Percentiles rank a stretch among this genome's conserved stretches.
Evolutionary conservation across 2,113 vertebrate genomes (phyloP).

Genomic region (Podilymbus podiceps): DNA sequence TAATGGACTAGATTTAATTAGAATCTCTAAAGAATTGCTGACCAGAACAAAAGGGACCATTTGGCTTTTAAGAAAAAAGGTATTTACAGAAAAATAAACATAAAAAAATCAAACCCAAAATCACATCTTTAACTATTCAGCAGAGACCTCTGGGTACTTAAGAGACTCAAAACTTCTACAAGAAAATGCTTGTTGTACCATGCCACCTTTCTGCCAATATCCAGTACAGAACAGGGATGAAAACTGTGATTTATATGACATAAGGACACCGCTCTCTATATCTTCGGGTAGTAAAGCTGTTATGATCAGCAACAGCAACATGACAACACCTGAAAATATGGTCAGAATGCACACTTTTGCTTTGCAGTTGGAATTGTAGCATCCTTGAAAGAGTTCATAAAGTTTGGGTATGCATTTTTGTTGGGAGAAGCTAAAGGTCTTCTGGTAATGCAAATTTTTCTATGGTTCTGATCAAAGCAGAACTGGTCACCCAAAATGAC

Average conservation of each 20-base stretch:
- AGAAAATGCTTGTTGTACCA: background rate
- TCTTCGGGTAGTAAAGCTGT: background rate
- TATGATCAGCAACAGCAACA: background rate
- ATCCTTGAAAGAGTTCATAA: background rate
- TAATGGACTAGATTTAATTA: constrained; percentile 39
- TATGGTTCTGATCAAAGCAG: background rate
- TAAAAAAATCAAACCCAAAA: background rate
- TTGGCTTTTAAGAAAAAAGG: background rate
- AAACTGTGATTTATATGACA: background rate
- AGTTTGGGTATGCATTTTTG: background rate
- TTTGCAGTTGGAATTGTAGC: background rate
- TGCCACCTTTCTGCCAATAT: background rate
- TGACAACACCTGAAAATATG: background rate
- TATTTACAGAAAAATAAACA: constrained; percentile 1
- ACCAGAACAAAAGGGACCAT: background rate
- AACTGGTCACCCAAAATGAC: background rate
- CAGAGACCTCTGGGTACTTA: background rate
- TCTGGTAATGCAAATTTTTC: background rate
- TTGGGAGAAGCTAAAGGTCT: background rate
- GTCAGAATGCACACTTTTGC: background rate
- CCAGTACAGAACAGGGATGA: background rate
- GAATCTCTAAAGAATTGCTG: constrained; percentile 26
- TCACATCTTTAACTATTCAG: background rate
- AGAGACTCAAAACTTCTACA: background rate
- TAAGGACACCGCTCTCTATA: background rate